Conservation (phyloP, 1,140 invertebrate species). For the Patella vulgata region DNA sequence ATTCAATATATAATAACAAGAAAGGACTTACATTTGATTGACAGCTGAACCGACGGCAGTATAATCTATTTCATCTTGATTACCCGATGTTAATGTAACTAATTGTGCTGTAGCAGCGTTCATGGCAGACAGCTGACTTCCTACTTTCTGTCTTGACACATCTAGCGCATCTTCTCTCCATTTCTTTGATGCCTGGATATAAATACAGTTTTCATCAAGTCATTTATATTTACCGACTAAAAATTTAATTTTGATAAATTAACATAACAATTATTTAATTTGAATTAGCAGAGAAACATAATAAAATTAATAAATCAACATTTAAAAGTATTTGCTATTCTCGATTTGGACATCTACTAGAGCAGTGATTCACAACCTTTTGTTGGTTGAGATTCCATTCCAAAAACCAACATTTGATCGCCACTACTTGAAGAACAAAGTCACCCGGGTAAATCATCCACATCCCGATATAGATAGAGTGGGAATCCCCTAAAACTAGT, state of each 20-base stretch:
- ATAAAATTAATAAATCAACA: background rate
- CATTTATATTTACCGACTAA: background rate
- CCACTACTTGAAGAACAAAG: too few species aligned
- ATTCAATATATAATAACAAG: background rate
- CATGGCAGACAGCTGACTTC: slow-evolving; percentile 97
- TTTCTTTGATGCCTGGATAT: slow-evolving; percentile 78
- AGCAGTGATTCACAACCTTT: too few species aligned
- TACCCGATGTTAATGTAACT: slow-evolving; percentile 90
- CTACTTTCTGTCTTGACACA: slow-evolving; percentile 95
- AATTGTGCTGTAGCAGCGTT: slow-evolving; percentile 98
- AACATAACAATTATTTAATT: background rate
- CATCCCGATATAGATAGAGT: too few species aligned
- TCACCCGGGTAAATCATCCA: too few species aligned
- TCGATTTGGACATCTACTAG: too few species aligned
- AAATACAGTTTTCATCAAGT: background rate
- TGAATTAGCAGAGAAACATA: background rate
- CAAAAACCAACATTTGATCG: too few species aligned
- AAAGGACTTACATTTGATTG: slow-evolving; percentile 81
- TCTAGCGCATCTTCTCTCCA: slow-evolving; percentile 91
- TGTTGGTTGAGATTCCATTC: too few species aligned
- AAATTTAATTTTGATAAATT: background rate
- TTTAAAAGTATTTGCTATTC: too few species aligned
- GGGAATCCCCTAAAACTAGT: too few species aligned
- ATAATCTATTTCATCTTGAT: slow-evolving; percentile 78
- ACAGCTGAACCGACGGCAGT: slow-evolving; percentile 97